Conservation (phyloP, 2,113 vertebrate genomes). For the Carollia perspicillata region DNA sequence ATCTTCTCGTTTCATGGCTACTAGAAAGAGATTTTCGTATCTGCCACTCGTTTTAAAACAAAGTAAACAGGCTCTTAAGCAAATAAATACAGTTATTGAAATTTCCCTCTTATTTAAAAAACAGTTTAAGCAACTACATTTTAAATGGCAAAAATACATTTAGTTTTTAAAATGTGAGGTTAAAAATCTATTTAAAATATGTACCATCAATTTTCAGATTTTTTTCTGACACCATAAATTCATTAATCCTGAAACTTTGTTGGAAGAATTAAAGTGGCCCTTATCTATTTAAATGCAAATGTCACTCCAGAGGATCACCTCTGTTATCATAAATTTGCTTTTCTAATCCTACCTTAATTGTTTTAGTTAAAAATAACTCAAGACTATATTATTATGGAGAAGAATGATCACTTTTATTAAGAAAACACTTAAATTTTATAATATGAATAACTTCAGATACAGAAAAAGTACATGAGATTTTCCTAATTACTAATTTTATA, state of each 20-base stretch:
- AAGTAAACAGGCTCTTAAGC: neutral
- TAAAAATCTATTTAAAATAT: neutral
- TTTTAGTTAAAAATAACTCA: conserved; percentile 18
- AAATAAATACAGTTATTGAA: neutral
- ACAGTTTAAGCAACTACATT: neutral
- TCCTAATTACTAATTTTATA: neutral
- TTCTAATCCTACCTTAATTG: neutral
- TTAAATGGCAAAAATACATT: neutral
- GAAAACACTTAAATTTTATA: neutral
- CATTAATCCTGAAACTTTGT: neutral
- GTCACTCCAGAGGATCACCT: neutral
- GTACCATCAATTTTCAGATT: neutral
- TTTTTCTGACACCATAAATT: neutral
- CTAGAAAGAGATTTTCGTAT: neutral
- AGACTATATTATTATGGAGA: neutral
- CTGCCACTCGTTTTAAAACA: neutral
- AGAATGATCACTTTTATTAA: neutral
- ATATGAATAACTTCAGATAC: neutral
- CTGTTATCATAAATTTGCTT: neutral
- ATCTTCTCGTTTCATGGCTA: neutral
- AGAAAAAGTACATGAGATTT: neutral
- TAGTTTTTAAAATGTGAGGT: neutral
- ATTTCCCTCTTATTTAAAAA: neutral
- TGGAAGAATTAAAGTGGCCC: neutral
- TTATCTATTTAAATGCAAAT: conserved; percentile 9